Evolutionary conservation across 2,113 vertebrate species (phyloP), one percentile per base, ranked within the genome.

Genomic region (Siphamia tubifer): DNA sequence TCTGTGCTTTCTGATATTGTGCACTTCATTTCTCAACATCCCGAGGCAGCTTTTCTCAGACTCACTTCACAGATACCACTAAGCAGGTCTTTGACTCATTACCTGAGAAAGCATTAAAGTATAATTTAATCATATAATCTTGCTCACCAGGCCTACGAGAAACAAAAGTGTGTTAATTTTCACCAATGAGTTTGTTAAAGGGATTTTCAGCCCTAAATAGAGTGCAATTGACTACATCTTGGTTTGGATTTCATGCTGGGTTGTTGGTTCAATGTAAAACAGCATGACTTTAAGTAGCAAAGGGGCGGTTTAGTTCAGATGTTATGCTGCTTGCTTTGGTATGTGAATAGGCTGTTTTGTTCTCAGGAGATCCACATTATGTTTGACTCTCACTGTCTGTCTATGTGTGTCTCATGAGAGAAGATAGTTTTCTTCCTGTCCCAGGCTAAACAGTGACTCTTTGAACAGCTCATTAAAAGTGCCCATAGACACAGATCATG

Each of bases 391-490:
- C 49, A 20, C 43, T 47, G 67, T 65, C 45, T 75, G 42, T 55
- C 40, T 30, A 20, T 68, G 35, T 71, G 49, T 17, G 30, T 57
- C 54, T 63, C 64, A 30, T 53, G 21, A 54, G 70, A 77, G 49
- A 55, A 61, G 54, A 16, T 27, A 36, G 69, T 75, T 31, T 34
- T 5, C 55, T 47, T 55, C 42, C 31, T 44, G 1, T 70, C 16
- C 0, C 51, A 63, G 77, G 64, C 77, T 75, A 87, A 86, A 78
- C 79, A 83, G 23, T 16, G 28, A 53, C 13, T 52, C 67, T 85
- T 85, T 83, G 74, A 81, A 77, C 12, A 20, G 48, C 65, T 57
- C 45, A 57, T 78, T 68, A 58, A 39, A 65, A 58, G 44, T 47
- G 31, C 72, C 30, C 52, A 77, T 74, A 72, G 28, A 71, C 62